Evolutionary conservation across 2,888 invertebrate genomes (phyloP).

Genomic region (Oscheius sp.): DNA sequence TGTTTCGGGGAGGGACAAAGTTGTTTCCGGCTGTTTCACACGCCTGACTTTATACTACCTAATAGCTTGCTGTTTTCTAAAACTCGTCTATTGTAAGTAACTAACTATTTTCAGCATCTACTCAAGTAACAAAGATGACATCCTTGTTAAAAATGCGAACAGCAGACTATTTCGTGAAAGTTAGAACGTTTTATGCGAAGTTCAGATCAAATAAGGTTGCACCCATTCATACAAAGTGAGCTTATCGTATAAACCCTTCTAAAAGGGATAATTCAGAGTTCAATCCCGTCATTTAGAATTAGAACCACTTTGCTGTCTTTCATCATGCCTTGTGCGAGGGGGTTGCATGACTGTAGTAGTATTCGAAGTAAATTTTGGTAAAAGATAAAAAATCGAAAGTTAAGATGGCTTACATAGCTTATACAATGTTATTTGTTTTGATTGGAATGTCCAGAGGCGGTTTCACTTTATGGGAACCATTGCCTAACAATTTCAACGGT

Average conservation of each 20-base stretch:
- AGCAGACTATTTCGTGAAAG: constrained; percentile 36
- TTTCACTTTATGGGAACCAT: constrained; percentile 43
- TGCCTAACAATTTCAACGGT: constrained; percentile 39
- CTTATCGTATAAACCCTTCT: neutral
- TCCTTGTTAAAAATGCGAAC: constrained; percentile 25
- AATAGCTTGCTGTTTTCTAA: neutral
- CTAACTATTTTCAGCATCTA: neutral
- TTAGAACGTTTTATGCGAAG: constrained; percentile 33
- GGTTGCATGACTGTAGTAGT: constrained; percentile 65
- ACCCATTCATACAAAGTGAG: constrained; percentile 52
- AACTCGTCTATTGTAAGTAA: neutral
- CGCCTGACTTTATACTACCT: constrained; percentile 6
- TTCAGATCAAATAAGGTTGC: constrained; percentile 48
- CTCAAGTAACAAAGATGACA: constrained; percentile 15
- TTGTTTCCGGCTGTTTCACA: constrained; percentile 13
- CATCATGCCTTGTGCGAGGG: constrained; percentile 66
- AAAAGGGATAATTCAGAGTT: constrained; percentile 49
- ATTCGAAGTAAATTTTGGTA: constrained; percentile 46
- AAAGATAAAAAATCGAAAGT: neutral
- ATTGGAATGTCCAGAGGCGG: constrained; percentile 43
- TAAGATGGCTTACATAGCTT: constrained; percentile 38
- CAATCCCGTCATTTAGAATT: constrained; percentile 65
- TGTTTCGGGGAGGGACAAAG: neutral
- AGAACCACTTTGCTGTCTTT: constrained; percentile 67
- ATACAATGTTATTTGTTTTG: constrained; percentile 41